Percentiles rank a stretch among this genome's conserved stretches.
Evolutionary conservation across 2,113 vertebrate species (phyloP).

Genomic region (Erythrolamprus reginae): DNA sequence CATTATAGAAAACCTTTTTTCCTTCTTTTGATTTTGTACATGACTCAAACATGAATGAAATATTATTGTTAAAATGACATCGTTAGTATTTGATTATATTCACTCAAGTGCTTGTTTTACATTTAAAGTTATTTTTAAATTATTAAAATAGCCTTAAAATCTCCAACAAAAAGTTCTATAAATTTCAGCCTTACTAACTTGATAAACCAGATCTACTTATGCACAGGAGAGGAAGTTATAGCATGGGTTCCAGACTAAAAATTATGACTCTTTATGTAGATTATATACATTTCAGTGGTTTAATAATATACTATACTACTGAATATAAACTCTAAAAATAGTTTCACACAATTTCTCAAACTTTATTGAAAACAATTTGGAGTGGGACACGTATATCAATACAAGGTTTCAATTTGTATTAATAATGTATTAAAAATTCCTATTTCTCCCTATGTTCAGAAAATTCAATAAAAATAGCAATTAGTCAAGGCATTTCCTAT

Average conservation of each 20-base stretch:
- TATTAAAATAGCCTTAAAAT: too few relatives aligned
- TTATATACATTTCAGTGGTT: not conserved
- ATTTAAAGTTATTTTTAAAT: not conserved
- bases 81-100: not conserved
- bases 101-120: not conserved
- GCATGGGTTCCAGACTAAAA: not conserved
- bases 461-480: not conserved
- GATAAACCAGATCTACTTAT: not conserved
- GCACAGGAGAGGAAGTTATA: not conserved
- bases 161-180: not conserved
- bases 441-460: not conserved
- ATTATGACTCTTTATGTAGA: not conserved
- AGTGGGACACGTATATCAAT: not conserved
- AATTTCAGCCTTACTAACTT: not conserved
- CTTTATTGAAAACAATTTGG: not conserved
- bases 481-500: not conserved
- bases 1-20: not conserved
- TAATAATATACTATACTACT: too few relatives aligned
- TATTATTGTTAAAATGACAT: not conserved
- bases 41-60: not conserved
- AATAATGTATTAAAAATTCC: not conserved
- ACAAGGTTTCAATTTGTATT: not conserved
- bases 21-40: not conserved
- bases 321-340: not conserved
- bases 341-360: not conserved